These are phyloP conservation scores for Taxidea taxus DNA, from an alignment of 2,113 vertebrate species.

Conservation along the genomic window DNA sequence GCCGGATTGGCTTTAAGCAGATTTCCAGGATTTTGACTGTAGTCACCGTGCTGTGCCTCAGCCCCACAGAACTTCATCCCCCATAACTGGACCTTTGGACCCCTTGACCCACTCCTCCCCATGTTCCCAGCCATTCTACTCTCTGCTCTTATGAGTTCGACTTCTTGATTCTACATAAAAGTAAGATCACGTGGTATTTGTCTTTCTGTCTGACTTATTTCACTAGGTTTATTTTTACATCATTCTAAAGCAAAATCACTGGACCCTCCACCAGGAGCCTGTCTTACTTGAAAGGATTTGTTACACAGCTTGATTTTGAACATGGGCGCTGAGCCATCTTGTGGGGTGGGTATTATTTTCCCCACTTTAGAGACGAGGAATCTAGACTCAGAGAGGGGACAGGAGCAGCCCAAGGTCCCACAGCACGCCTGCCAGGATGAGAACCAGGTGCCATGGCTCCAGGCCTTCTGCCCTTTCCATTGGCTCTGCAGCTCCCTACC, in stretches of 20 bases:
- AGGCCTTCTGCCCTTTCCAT: not conserved
- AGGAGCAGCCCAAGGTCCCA: not conserved
- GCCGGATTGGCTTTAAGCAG: not conserved
- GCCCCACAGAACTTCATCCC: not conserved
- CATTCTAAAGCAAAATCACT: not conserved
- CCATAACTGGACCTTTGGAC: not conserved
- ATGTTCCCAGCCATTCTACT: not conserved
- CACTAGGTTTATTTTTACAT: not conserved
- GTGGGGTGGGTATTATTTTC: not conserved
- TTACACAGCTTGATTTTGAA: not conserved
- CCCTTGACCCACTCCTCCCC: not conserved
- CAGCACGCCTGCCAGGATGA: not conserved
- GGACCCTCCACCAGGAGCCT: not conserved
- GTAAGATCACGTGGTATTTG: too few species aligned
- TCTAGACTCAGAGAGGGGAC: not conserved
- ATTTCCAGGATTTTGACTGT: not conserved
- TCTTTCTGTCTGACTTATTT: not conserved
- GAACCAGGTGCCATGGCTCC: not conserved
- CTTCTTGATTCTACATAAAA: not conserved
- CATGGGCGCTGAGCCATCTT: not conserved
- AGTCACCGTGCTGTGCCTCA: rapidly evolving
- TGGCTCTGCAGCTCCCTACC: rapidly evolving
- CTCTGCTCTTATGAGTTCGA: not conserved
- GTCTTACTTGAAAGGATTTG: not conserved
- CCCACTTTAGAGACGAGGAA: not conserved